Base-by-base conservation (phyloP, 2,797 vertebrate genomes). In the Enteromius anoplus region DNA sequence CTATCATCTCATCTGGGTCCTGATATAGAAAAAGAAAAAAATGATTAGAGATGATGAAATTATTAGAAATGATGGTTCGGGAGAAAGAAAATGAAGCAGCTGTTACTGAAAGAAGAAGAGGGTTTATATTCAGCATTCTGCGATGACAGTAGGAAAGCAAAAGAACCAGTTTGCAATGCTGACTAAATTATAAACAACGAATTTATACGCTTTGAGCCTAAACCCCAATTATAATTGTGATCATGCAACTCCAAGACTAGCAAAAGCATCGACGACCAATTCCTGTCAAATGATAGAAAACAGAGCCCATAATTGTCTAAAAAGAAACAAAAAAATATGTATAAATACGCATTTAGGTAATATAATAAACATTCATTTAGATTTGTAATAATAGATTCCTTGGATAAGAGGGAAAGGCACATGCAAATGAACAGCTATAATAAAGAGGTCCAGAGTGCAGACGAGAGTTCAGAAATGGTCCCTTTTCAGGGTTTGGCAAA, bases 1-100 rank as follows among this genome's bases (percentile, higher is more conserved):
- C 78, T 12, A 17, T 42, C 5, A 89, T 90, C 19, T 93, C 92
- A 14, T 92, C 93, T 42, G 87, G 91, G 77, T 94, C 93, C 94
- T 95, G 84, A 53, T 29, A 81, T 26, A 79, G 53, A 78, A 47
- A 45, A 64, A 58, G 58, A 34, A 71, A 65, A 64, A 51, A 80
- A 85, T 58, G 0, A 84, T 51, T 34, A 81, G 45, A 75, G 34
- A 21, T 76, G 21, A 70, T 32, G n/a, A 26, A 26, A 26, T 60
- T 2, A 60, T 62, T 15, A 62, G 12, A 26, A 75, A 84, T 62
- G 17, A 78, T 26, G 23, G 17, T 23, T 37, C 21, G 34, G 62
- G 42, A 53, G 45, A 62, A 85, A 83, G 78, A 88, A 55, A 77
- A 83, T 81, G 66, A 47, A 89, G 86, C 91, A 93, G 91, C 93